Base-by-base conservation (phyloP, 2,888 invertebrate species). In the Eumerus sabulonum region DNA sequence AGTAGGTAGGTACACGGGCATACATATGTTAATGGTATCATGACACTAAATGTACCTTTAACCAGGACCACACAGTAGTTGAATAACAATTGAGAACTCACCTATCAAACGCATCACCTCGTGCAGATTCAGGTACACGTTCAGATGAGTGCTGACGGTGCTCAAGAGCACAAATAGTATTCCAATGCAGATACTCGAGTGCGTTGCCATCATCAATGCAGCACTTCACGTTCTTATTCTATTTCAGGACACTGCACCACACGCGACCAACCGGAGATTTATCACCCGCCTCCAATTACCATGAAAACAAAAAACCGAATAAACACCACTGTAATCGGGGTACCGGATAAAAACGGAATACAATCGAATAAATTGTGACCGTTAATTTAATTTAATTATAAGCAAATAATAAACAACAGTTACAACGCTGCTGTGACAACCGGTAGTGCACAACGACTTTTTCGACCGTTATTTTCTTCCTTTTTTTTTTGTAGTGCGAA, bases 21-120 rank as follows among this genome's bases (percentile, higher is more conserved):
- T 4, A 27, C 2, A 27, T 4, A 7, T 27, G n/a, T n/a, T n/a
- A n/a, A n/a, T n/a, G n/a, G n/a, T n/a, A n/a, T n/a, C n/a, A n/a
- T n/a, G n/a, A 44, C n/a, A n/a, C n/a, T n/a, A n/a, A n/a, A n/a
- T n/a, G n/a, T n/a, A n/a, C n/a, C n/a, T n/a, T 17, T 9, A 4
- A 16, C 38, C 45, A 36, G 36, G 7, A 9, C 19, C 40, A 11
- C 9, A 40, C 9, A 11, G 5, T 40, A 5, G 11, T 40, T 40
- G 40, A 9, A 7, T 9, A 11, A 11, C 40, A 40, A 40, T 11
- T 11, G 11, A 3, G 9, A 44, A 84, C 88, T 88, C 63, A 87
- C 87, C 87, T 83, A 87, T 87, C 83, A 87, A 83, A 60, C 87
- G 85, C 82, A 87, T 83, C 83, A 87, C 86, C 84, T 87, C 87